Percentiles rank a stretch among this genome's conserved stretches.
phyloP scores from a whole-genome alignment of 64 coral and sea anemone genomes.

The Dendronephthya gigantea region DNA sequence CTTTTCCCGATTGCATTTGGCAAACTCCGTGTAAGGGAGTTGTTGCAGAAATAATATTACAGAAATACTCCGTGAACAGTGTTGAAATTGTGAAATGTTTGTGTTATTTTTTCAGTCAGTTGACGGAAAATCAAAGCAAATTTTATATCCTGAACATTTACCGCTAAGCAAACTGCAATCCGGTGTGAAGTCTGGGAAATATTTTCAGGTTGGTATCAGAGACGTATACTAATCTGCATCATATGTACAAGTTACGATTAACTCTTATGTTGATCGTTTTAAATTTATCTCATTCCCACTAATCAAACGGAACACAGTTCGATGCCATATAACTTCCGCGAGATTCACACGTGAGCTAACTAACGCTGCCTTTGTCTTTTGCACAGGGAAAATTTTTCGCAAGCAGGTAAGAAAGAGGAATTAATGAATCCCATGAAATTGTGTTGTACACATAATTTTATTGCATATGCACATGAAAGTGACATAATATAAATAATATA shows the following conservation, averaged over 20 bases:
- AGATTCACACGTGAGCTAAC: not conserved
- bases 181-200: constrained; percentile 80
- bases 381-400: constrained; percentile 60
- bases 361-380: not conserved
- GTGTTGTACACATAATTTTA: no score
- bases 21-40: no score
- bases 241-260: no score
- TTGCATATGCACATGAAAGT: no score
- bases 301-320: no score
- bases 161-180: constrained; percentile 72
- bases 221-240: no score
- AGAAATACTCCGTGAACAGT: no score
- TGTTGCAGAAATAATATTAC: no score
- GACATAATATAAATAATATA: no score
- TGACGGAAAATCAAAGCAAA: constrained; percentile 53
- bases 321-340: not conserved
- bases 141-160: constrained; percentile 72
- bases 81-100: not conserved
- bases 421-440: no score
- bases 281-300: no score
- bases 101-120: constrained; percentile 16
- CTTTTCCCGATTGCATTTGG: no score
- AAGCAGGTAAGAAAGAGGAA: constrained; percentile 74
- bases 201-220: constrained; percentile 60
- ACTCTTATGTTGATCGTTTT: not conserved